phyloP scores from a whole-genome alignment of 1,140 invertebrate genomes.

The Panagrolaimus sp. region DNA sequence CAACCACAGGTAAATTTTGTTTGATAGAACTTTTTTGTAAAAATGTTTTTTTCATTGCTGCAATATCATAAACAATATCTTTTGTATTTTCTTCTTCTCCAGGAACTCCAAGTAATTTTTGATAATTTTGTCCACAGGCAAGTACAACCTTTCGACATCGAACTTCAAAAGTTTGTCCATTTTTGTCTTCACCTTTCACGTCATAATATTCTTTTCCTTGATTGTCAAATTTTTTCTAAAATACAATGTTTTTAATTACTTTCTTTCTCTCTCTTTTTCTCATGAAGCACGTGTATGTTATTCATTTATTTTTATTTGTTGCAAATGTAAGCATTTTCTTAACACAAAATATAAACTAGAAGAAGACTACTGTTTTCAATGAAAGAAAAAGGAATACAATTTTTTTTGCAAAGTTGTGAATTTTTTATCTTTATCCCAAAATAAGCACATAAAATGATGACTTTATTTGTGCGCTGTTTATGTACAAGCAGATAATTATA shows the following conservation, averaged over 20 bases:
- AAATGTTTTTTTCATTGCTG: constrained; percentile 12
- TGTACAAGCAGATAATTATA: too few species aligned
- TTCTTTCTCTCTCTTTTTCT: too few species aligned
- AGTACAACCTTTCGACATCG: constrained; percentile 6
- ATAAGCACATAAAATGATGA: too few species aligned
- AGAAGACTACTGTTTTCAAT: background rate
- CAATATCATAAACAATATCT: constrained; percentile 17
- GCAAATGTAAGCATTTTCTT: background rate
- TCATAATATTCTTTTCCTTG: constrained; percentile 17
- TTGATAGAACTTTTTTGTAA: background rate
- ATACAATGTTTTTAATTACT: background rate
- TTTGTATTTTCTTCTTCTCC: background rate
- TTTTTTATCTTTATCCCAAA: too few species aligned
- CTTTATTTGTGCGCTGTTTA: too few species aligned
- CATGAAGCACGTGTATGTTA: too few species aligned
- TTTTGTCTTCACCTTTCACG: background rate
- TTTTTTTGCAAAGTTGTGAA: too few species aligned
- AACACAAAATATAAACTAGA: constrained; percentile 8
- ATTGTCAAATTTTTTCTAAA: constrained; percentile 5
- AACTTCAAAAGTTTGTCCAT: background rate
- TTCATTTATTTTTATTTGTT: background rate
- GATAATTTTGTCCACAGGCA: constrained; percentile 8
- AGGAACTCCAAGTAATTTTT: background rate
- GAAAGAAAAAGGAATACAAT: background rate
- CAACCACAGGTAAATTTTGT: constrained; percentile 29